Evolutionary conservation across 2,113 vertebrate species (phyloP).

Genomic region (Cepphus grylle): DNA sequence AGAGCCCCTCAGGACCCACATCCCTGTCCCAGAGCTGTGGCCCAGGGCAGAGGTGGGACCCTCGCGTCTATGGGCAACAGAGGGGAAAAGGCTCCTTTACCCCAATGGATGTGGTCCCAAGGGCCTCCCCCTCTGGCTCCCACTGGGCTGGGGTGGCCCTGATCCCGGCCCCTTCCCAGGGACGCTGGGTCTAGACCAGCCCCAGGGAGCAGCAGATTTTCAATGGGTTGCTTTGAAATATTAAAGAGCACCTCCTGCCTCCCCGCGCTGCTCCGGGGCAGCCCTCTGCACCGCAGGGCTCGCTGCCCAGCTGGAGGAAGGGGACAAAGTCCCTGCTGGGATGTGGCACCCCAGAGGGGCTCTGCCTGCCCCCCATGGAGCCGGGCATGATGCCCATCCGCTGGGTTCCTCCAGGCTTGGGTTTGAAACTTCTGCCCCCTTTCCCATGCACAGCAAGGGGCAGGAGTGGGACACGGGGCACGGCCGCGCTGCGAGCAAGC

Average conservation of each 20-base stretch:
- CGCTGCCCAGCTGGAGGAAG: background rate
- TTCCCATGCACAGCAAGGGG: background rate
- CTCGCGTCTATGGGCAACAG: rapidly evolving
- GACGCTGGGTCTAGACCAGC: background rate
- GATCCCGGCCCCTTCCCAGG: rapidly evolving
- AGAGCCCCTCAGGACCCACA: rapidly evolving
- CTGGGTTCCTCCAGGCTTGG: background rate
- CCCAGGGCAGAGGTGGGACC: background rate
- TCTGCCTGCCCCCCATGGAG: background rate
- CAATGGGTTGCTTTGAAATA: background rate
- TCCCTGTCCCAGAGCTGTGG: background rate
- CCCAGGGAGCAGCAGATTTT: background rate
- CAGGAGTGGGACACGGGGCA: background rate
- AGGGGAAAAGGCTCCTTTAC: background rate
- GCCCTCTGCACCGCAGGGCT: background rate
- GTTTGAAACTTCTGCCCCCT: background rate
- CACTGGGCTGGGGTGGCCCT: rapidly evolving
- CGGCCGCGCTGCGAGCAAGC: rapidly evolving
- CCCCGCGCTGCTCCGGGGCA: rapidly evolving
- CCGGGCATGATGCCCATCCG: rapidly evolving
- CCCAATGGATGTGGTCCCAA: background rate
- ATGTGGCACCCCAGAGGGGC: background rate
- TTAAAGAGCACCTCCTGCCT: background rate
- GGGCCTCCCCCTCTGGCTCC: background rate
- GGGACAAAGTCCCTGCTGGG: background rate